A percentile compares a stretch with the other conserved stretches of the same genome.
These are phyloP conservation scores for Anoplophora glabripennis DNA, from an alignment of 1,140 invertebrate species.

Conservation along the genomic window DNA sequence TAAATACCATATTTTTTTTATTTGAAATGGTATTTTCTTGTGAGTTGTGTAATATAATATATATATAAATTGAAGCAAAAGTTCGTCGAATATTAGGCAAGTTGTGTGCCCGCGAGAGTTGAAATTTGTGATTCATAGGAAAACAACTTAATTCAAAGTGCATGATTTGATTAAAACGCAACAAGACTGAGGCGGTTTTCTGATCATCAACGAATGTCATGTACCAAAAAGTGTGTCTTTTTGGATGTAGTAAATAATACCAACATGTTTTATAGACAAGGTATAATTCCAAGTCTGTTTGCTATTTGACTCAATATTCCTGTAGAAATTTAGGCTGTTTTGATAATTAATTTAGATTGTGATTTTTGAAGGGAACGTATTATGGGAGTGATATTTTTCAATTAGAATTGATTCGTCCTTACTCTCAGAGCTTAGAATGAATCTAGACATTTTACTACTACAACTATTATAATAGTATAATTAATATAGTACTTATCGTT, in stretches of 20 bases:
- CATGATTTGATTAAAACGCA: conserved; percentile 15
- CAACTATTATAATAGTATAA: not conserved
- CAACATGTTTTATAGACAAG: conserved; percentile 13
- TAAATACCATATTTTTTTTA: not conserved
- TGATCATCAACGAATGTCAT: conserved; percentile 16
- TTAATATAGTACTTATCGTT: not conserved
- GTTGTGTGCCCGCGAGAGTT: conserved; percentile 14
- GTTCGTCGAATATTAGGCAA: conserved; percentile 28
- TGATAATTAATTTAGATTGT: conserved; percentile 13
- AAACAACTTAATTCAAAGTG: not conserved
- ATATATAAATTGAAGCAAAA: conserved; percentile 1
- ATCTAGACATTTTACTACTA: not conserved
- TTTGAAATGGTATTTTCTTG: conserved; percentile 8
- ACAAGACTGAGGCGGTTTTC: conserved; percentile 36
- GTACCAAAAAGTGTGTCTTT: conserved; percentile 3
- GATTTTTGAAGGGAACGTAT: not conserved
- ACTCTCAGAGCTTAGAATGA: conserved; percentile 11
- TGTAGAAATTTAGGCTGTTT: conserved; percentile 5
- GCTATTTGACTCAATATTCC: conserved; percentile 3
- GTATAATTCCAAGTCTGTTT: conserved; percentile 14
- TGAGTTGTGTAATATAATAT: not conserved
- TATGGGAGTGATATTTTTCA: conserved; percentile 20
- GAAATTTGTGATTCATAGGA: conserved; percentile 1
- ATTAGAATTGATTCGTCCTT: conserved; percentile 21
- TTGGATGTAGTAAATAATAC: conserved; percentile 15